These are phyloP conservation scores for Trochalopteron elliotii DNA, from an alignment of 2,113 vertebrate genomes.

Conservation along the genomic window DNA sequence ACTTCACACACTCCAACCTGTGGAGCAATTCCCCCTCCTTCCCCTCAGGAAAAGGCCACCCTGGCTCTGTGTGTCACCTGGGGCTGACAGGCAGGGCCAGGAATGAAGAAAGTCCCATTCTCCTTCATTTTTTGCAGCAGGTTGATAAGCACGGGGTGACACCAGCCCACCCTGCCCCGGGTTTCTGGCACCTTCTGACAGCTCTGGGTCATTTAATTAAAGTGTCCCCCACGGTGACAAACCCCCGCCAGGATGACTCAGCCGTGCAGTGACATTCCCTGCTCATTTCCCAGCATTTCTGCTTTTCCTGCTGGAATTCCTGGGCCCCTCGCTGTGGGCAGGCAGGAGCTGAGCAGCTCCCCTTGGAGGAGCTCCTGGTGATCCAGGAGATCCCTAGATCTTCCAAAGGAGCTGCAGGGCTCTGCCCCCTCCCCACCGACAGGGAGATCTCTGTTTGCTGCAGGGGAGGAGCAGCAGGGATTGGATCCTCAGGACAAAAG, in stretches of 20 bases:
- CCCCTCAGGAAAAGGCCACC: background rate
- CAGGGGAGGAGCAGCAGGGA: background rate
- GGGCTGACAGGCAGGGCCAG: background rate
- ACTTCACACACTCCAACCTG: background rate
- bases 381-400: background rate
- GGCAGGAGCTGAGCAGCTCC: background rate
- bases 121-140: background rate
- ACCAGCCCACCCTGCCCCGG: background rate
- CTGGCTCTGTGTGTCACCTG: background rate
- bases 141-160: background rate
- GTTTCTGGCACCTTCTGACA: background rate
- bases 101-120: constrained; percentile 50
- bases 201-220: background rate
- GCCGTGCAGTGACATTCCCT: background rate
- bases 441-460: background rate
- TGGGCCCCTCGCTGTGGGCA: fast-evolving
- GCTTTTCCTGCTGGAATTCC: background rate
- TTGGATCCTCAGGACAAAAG: background rate
- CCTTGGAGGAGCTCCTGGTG: background rate
- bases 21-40: background rate
- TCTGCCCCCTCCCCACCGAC: background rate
- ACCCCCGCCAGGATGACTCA: background rate
- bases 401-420: background rate
- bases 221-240: background rate
- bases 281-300: background rate